Conservation (phyloP, 2,888 invertebrate species). For the Zele albiditarsus region DNA sequence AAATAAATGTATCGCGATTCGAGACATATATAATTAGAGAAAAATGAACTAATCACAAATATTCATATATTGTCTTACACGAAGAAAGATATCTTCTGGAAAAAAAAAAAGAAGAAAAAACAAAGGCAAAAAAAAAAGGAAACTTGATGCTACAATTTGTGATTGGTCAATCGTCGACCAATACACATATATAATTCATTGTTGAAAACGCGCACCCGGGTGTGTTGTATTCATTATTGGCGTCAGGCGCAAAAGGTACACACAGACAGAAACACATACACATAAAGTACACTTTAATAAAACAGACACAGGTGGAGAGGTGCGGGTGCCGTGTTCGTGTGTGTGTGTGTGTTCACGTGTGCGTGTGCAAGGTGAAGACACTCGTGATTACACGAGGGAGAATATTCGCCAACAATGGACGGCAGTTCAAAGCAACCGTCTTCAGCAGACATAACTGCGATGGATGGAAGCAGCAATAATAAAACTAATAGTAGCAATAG, state of each 20-base stretch:
- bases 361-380: conserved; percentile 35
- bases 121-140: no score
- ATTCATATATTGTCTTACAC: no score
- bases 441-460: conserved; percentile 58
- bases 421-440: conserved; percentile 60
- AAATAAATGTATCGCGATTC: no score
- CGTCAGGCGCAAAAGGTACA: conserved; percentile 35
- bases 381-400: conserved; percentile 37
- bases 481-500: conserved; percentile 37
- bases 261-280: conserved; percentile 14
- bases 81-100: no score
- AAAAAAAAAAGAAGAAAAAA: no score
- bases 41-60: no score
- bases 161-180: no score
- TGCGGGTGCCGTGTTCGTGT: conserved; percentile 29
- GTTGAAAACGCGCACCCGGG: conserved; percentile 12
- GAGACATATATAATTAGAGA: no score
- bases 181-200: conserved; percentile 12
- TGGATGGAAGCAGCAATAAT: conserved; percentile 56
- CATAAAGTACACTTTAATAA: no score
- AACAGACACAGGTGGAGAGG: conserved; percentile 47
- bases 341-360: conserved; percentile 24
- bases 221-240: conserved; percentile 2
- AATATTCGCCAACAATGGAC: conserved; percentile 56
- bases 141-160: no score